Conservation (phyloP, 2,113 vertebrate species). For the Pandion haliaetus region DNA sequence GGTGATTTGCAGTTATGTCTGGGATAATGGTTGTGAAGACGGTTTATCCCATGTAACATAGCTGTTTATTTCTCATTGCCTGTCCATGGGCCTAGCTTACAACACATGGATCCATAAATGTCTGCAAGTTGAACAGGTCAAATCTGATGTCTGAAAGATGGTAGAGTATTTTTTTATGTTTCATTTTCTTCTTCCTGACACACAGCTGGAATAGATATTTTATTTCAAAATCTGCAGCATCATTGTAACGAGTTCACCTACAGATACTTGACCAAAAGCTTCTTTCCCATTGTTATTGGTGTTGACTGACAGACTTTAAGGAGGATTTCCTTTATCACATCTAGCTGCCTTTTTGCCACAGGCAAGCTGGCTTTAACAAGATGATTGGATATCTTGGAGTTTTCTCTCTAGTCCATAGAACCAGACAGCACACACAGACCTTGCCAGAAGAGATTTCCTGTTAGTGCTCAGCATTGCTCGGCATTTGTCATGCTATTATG, state of each 20-base stretch:
- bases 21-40: too few species aligned
- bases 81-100: background rate
- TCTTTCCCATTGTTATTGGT: background rate
- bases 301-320: background rate
- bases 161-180: background rate
- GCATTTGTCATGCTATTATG: background rate
- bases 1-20: background rate
- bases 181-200: background rate
- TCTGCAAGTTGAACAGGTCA: background rate
- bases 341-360: background rate
- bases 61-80: background rate
- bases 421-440: background rate
- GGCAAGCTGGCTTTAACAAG: background rate
- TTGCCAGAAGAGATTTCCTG: background rate
- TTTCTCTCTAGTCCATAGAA: background rate
- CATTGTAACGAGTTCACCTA: background rate
- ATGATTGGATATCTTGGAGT: background rate
- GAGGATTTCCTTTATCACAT: background rate
- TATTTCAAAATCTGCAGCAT: background rate
- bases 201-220: background rate
- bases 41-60: background rate
- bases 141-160: background rate
- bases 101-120: rapidly evolving
- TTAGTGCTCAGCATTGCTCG: background rate
- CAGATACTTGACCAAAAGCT: background rate